phyloP scores from a whole-genome alignment of 2,113 vertebrate genomes.

The Rostratula benghalensis region DNA sequence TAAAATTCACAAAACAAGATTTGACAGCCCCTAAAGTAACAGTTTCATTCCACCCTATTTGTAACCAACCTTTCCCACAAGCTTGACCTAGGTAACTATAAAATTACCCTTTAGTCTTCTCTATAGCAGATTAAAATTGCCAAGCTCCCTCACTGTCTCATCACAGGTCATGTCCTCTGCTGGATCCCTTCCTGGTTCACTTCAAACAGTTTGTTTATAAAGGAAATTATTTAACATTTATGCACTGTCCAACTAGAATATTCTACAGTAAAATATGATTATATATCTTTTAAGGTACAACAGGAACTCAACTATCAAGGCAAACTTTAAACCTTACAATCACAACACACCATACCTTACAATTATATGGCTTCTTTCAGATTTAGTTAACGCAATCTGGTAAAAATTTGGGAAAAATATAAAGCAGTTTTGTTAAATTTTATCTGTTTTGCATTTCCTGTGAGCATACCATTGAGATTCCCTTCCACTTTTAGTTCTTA shows the following conservation, averaged over 20 bases:
- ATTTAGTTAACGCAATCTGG: not conserved
- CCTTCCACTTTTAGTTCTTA: not conserved
- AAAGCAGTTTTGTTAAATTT: not conserved
- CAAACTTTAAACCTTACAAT: not conserved
- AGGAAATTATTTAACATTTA: not conserved
- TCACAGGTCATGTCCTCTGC: rapidly evolving
- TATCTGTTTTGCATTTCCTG: not conserved
- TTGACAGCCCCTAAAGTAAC: not conserved
- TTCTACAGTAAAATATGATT: not conserved
- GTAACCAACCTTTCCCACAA: not conserved
- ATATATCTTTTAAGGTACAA: not conserved
- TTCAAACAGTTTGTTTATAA: not conserved
- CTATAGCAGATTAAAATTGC: not conserved
- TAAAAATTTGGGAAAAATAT: not conserved
- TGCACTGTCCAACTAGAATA: not conserved
- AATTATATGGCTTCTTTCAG: not conserved
- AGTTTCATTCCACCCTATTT: not conserved
- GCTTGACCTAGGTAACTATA: not conserved
- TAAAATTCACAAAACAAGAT: not conserved
- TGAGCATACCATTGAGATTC: not conserved
- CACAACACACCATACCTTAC: rapidly evolving
- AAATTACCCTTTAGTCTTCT: not conserved
- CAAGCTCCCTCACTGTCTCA: not conserved
- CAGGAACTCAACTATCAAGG: not conserved
- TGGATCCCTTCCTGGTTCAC: not conserved